phyloP scores from a whole-genome alignment of 2,113 vertebrate species.

The Clupea harengus region DNA sequence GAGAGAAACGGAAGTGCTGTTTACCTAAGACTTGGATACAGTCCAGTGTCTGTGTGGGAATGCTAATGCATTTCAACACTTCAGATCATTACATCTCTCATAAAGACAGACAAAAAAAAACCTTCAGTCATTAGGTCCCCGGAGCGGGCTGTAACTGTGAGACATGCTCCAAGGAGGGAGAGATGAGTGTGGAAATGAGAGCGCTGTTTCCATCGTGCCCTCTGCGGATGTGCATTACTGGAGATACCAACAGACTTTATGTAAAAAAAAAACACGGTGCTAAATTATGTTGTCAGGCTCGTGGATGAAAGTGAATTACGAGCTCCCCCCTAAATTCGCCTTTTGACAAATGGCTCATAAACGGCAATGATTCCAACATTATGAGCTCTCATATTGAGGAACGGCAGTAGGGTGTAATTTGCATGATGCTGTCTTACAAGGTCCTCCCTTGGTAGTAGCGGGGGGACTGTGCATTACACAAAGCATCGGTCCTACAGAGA shows the following conservation, averaged over 20 bases:
- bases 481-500: not conserved
- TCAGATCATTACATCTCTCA: not conserved
- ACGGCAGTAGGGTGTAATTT: not conserved
- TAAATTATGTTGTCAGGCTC: not conserved
- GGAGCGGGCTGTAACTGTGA: not conserved
- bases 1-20: not conserved
- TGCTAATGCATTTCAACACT: not conserved
- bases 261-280: not conserved
- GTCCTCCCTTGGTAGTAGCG: not conserved
- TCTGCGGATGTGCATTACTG: not conserved
- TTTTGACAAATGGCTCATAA: conserved; percentile 16
- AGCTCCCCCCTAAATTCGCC: not conserved
- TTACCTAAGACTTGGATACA: not conserved
- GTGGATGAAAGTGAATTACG: not conserved
- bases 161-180: not conserved
- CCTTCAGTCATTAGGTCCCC: not conserved
- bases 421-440: not conserved
- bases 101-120: not conserved
- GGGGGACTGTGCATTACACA: not conserved
- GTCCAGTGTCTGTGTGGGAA: not conserved
- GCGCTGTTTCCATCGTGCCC: not conserved
- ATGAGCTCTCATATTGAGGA: not conserved
- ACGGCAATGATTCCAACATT: not conserved
- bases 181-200: conserved; percentile 6
- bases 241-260: not conserved